phyloP scores from a whole-genome alignment of 2,113 vertebrate species.

The Paradoxurus hermaphroditus region DNA sequence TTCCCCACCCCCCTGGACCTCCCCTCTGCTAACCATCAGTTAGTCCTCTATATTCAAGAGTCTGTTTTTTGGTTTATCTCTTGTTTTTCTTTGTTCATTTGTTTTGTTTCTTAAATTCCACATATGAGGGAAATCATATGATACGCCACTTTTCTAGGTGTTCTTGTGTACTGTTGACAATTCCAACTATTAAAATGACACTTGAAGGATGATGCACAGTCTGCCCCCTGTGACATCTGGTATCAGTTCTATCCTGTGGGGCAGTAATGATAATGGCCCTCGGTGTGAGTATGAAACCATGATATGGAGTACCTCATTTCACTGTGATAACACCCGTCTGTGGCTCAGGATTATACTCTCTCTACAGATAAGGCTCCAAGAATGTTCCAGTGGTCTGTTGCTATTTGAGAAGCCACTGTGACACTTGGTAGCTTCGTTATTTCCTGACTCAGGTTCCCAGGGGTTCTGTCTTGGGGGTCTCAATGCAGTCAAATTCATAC shows the following conservation, averaged over 20 bases:
- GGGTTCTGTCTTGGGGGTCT: not conserved
- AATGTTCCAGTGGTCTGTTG: not conserved
- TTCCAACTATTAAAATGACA: not conserved
- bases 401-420: not conserved
- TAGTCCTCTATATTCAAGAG: not conserved
- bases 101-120: not conserved
- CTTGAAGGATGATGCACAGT: not conserved
- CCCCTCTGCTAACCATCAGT: not conserved
- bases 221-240: not conserved
- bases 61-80: not conserved
- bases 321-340: not conserved
- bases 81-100: not conserved
- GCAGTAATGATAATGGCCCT: not conserved
- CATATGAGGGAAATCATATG: not conserved
- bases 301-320: not conserved
- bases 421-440: not conserved
- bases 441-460: not conserved
- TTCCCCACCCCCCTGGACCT: not conserved
- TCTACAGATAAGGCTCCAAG: not conserved
- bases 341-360: not conserved
- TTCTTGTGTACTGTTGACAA: not conserved
- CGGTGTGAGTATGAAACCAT: not conserved
- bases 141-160: not conserved
- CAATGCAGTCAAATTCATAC: not conserved
- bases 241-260: not conserved